Percentiles rank a stretch among this genome's conserved stretches.
phyloP scores from a whole-genome alignment of 1,140 invertebrate genomes.

The Trissolcus basalis region DNA sequence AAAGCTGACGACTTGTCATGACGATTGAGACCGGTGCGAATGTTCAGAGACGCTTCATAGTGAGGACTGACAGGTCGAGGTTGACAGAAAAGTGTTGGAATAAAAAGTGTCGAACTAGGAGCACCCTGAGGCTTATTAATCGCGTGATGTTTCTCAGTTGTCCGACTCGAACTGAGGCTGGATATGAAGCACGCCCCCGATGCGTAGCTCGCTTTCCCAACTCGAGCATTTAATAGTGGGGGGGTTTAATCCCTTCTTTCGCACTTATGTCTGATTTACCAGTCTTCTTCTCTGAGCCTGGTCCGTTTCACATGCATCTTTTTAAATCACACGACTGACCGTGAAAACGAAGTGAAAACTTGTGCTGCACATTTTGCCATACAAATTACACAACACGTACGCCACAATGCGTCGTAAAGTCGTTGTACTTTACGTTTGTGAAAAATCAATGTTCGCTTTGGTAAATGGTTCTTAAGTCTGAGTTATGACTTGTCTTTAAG shows the following conservation, averaged over 20 bases:
- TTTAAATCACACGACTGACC: slow-evolving; percentile 55
- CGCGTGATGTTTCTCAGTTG: slow-evolving; percentile 62
- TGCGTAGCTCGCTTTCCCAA: slow-evolving; percentile 70
- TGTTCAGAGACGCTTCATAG: background rate
- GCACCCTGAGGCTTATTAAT: slow-evolving; percentile 43
- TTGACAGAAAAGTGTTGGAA: no score
- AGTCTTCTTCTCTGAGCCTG: slow-evolving; percentile 27
- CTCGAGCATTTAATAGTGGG: slow-evolving; percentile 72
- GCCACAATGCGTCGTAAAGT: slow-evolving; percentile 42
- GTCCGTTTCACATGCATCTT: slow-evolving; percentile 53
- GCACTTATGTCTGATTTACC: slow-evolving; percentile 65
- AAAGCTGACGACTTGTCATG: no score
- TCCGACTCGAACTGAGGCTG: slow-evolving; percentile 72
- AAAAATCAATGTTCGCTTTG: slow-evolving; percentile 1
- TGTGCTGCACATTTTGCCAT: slow-evolving; percentile 38
- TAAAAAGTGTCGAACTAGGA: no score
- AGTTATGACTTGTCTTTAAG: no score
- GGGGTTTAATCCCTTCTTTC: slow-evolving; percentile 74
- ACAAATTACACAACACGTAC: slow-evolving; percentile 26
- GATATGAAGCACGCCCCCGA: slow-evolving; percentile 72
- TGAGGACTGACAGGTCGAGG: background rate
- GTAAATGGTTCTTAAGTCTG: background rate
- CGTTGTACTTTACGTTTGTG: slow-evolving; percentile 13
- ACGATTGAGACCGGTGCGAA: no score
- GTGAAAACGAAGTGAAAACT: slow-evolving; percentile 63